Percentiles rank a stretch among this genome's conserved stretches.
Conservation (phyloP, 2,113 vertebrate species). For the Edolisoma coerulescens region DNA sequence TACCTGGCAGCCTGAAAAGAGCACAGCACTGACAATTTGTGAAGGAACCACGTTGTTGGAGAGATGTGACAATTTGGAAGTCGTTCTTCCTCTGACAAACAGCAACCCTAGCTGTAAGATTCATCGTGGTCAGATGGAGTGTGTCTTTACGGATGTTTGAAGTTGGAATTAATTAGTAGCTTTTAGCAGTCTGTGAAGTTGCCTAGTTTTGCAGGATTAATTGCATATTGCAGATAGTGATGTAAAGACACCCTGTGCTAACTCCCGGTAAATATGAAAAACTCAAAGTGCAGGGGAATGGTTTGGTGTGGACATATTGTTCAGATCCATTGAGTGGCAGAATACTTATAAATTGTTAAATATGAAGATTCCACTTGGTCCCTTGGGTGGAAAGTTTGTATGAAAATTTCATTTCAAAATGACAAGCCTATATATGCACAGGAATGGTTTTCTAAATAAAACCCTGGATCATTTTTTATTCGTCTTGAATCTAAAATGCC, state of each 20-base stretch:
- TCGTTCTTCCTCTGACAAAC: neutral
- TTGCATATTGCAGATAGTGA: neutral
- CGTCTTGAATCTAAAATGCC: constrained; percentile 20
- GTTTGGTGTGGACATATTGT: neutral
- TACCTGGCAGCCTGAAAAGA: constrained; percentile 5
- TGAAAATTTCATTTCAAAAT: constrained; percentile 41
- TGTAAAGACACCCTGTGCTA: neutral
- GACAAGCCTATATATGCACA: neutral
- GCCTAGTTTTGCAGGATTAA: neutral
- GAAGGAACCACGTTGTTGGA: neutral
- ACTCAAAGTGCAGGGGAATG: neutral
- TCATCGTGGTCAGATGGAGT: neutral
- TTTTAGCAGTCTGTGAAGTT: neutral
- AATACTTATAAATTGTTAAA: constrained; percentile 36
- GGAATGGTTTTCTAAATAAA: constrained; percentile 40
- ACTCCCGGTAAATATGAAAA: neutral
- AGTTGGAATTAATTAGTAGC: neutral
- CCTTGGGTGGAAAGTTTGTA: neutral
- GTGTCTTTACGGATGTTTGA: neutral
- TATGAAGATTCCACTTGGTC: neutral
- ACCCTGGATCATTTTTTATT: constrained; percentile 39
- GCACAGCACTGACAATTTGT: neutral
- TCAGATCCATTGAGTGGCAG: neutral
- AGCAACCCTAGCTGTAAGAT: neutral
- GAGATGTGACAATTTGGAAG: neutral